Conservation (phyloP, 2,797 vertebrate species). For the Manis javanica region DNA sequence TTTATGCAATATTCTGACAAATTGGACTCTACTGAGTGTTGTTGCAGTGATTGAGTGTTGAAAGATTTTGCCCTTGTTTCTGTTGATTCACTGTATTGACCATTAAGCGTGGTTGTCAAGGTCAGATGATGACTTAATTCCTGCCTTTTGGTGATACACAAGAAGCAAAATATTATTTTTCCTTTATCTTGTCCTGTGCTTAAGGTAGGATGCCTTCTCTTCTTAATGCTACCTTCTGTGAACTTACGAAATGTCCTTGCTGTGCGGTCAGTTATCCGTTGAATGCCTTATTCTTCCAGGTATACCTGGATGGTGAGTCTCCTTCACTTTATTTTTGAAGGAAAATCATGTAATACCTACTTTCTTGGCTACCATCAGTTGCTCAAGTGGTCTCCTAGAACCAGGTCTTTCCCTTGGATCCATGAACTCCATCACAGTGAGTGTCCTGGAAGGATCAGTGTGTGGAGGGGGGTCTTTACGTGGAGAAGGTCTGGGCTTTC, state of each 20-base stretch:
- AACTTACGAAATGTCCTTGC: neutral
- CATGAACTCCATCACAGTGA: too few species aligned
- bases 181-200: neutral
- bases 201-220: neutral
- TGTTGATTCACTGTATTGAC: neutral
- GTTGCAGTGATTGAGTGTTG: neutral
- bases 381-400: neutral
- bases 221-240: neutral
- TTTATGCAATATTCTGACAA: neutral
- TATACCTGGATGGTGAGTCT: neutral
- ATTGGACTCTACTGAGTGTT: neutral
- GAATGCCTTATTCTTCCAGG: neutral
- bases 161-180: neutral
- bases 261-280: neutral
- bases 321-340: neutral
- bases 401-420: neutral
- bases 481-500: neutral
- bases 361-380: neutral
- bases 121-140: neutral
- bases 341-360: neutral
- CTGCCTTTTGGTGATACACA: neutral
- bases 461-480: accelerated
- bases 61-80: neutral
- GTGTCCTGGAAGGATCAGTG: neutral
- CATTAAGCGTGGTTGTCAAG: neutral